Evolutionary conservation across 2,113 vertebrate species (phyloP).

Genomic region (Plecturocebus donacophilus): DNA sequence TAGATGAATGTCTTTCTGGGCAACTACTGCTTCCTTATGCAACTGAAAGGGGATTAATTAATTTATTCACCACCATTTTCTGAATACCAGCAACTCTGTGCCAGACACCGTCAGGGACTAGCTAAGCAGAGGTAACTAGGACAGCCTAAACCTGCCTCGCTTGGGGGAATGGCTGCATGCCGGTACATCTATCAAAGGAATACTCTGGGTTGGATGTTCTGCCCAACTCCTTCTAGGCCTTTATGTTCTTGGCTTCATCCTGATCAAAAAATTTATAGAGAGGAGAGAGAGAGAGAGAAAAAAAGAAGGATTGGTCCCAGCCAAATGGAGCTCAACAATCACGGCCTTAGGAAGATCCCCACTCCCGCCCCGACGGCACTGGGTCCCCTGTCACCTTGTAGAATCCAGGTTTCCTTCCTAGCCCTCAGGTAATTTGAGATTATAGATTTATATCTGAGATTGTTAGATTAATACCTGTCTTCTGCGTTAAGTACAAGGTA

Average conservation of each 20-base stretch:
- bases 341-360: not conserved
- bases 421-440: not conserved
- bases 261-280: not conserved
- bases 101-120: not conserved
- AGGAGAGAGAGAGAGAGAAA: not conserved
- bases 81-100: not conserved
- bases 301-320: not conserved
- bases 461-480: not conserved
- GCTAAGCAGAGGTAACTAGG: not conserved
- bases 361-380: rapidly evolving
- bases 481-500: not conserved
- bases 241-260: not conserved
- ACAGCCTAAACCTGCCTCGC: not conserved
- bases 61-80: not conserved
- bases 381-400: not conserved
- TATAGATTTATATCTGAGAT: not conserved
- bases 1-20: not conserved
- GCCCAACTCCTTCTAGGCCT: not conserved
- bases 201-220: not conserved
- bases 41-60: not conserved
- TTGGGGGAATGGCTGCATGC: not conserved
- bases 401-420: not conserved
- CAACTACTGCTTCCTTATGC: not conserved
- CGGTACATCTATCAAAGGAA: not conserved
- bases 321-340: too few species aligned